These are phyloP conservation scores for Cardiocondyla obscurior DNA, from an alignment of 1,140 invertebrate species.

Conservation along the genomic window DNA sequence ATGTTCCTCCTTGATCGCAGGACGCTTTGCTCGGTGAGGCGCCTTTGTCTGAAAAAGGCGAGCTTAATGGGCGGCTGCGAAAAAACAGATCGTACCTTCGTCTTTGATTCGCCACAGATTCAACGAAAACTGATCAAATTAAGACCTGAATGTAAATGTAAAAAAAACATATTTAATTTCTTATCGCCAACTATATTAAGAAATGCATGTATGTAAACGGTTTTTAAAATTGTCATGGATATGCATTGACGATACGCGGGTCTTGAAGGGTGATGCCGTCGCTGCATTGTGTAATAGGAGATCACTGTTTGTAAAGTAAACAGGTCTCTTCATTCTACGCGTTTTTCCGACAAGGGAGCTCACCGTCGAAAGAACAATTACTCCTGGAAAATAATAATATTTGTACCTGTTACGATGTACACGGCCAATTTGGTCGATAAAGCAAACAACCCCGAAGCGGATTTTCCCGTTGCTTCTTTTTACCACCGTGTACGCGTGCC, in stretches of 20 bases:
- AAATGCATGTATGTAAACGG: background rate
- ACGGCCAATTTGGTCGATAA: conserved; percentile 71
- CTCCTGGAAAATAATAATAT: conserved; percentile 69
- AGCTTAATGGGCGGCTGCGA: conserved; percentile 44
- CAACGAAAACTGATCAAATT: conserved; percentile 10
- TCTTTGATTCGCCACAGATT: conserved; percentile 15
- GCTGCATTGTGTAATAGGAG: conserved; percentile 16
- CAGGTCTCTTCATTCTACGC: conserved; percentile 45
- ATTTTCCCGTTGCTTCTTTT: conserved; percentile 62
- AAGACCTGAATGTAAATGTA: background rate
- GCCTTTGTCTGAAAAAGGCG: conserved; percentile 42
- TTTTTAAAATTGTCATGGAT: background rate
- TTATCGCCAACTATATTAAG: background rate
- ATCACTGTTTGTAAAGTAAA: conserved; percentile 66
- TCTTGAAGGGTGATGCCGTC: conserved; percentile 46
- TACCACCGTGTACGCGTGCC: background rate
- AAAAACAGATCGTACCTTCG: conserved; percentile 36
- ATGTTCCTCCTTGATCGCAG: conserved; percentile 20
- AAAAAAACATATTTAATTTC: background rate
- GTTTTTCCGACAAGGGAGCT: conserved; percentile 51
- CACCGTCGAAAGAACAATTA: conserved; percentile 68
- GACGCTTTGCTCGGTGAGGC: conserved; percentile 7
- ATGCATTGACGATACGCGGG: background rate
- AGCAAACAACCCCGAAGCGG: conserved; percentile 69
- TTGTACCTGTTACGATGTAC: conserved; percentile 68